Conservation (phyloP, 2,888 invertebrate genomes). For the Macrophya alboannulata region DNA sequence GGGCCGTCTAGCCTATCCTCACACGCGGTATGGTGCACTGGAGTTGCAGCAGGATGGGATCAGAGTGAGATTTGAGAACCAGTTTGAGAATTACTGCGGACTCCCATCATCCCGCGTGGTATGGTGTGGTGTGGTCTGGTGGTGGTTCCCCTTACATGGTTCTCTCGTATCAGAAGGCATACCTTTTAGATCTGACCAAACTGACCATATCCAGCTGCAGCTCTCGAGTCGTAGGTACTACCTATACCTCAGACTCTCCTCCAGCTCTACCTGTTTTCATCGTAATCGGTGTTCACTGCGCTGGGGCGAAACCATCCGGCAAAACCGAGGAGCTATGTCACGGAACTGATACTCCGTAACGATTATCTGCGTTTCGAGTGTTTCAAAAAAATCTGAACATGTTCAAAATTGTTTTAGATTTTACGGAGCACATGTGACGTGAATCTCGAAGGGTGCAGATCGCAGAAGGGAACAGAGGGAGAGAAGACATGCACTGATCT, state of each 20-base stretch:
- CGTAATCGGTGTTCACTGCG: constrained; percentile 20
- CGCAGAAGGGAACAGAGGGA: too few relatives aligned
- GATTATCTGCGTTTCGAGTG: background rate
- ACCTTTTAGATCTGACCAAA: constrained; percentile 54
- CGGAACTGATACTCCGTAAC: background rate
- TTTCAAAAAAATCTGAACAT: background rate
- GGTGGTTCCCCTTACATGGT: constrained; percentile 51
- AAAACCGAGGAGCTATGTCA: background rate
- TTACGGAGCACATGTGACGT: too few relatives aligned
- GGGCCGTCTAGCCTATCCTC: background rate
- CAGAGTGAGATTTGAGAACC: constrained; percentile 43
- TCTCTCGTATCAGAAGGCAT: constrained; percentile 52
- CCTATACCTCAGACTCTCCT: constrained; percentile 13
- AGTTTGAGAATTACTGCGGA: constrained; percentile 49
- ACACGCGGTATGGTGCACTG: background rate
- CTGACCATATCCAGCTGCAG: constrained; percentile 49
- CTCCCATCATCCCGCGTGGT: constrained; percentile 16
- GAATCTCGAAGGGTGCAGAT: too few relatives aligned
- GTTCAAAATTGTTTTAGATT: too few relatives aligned
- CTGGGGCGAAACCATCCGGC: constrained; percentile 19
- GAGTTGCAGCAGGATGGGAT: background rate
- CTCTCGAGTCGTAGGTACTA: constrained; percentile 2
- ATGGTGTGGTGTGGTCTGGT: background rate
- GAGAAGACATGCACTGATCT: too few relatives aligned
- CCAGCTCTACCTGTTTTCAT: constrained; percentile 21